phyloP scores from a whole-genome alignment of 2,888 invertebrate genomes.

The Chloroclystis v-ata region DNA sequence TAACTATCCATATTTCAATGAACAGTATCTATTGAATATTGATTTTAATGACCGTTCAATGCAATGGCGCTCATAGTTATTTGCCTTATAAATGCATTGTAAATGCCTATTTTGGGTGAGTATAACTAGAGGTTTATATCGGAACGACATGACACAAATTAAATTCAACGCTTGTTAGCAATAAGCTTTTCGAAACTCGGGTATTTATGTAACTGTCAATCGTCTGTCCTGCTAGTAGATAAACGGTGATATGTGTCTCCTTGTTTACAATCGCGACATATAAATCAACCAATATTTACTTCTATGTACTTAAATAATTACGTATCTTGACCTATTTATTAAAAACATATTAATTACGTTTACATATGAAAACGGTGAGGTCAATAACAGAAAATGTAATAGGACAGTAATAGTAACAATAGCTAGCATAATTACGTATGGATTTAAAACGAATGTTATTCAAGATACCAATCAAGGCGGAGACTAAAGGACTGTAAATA shows the following conservation, averaged over 20 bases:
- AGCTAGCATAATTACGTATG: too few species aligned
- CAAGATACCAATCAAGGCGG: conserved; percentile 34
- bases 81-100: conserved; percentile 21
- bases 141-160: conserved; percentile 30
- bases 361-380: neutral
- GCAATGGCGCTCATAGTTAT: conserved; percentile 32
- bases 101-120: conserved; percentile 27
- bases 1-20: conserved; percentile 43
- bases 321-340: conserved; percentile 9
- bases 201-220: conserved; percentile 26
- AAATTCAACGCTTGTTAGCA: conserved; percentile 29
- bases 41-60: conserved; percentile 40
- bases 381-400: conserved; percentile 3
- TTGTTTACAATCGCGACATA: conserved; percentile 13
- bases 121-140: conserved; percentile 28
- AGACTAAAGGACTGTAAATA: conserved; percentile 34
- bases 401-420: conserved; percentile 5
- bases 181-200: conserved; percentile 23
- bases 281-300: conserved; percentile 11
- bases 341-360: neutral
- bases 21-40: conserved; percentile 9
- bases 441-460: conserved; percentile 17
- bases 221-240: conserved; percentile 15
- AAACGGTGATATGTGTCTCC: conserved; percentile 16
- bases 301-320: neutral